A percentile compares a stretch with the other conserved stretches of the same genome.
These are phyloP conservation scores for Athene cunicularia DNA, from an alignment of 2,113 vertebrate species.

Conservation along the genomic window DNA sequence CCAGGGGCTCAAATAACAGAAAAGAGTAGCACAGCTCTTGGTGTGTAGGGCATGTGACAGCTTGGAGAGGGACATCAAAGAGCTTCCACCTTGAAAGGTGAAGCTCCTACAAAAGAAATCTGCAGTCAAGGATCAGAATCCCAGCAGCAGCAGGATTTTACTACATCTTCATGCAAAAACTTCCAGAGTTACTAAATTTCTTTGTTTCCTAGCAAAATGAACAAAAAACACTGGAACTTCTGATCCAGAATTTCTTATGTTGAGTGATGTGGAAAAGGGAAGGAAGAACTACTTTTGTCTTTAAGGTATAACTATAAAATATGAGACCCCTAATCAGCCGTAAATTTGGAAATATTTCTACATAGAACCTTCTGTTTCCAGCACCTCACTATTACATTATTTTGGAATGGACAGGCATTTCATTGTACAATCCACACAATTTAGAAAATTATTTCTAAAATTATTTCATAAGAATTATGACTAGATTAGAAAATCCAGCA, in stretches of 20 bases:
- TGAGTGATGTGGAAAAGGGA: neutral
- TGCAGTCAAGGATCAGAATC: neutral
- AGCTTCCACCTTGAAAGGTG: neutral
- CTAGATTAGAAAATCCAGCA: neutral
- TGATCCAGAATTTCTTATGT: neutral
- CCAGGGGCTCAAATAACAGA: neutral
- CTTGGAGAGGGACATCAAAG: fast-evolving
- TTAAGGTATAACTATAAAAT: neutral
- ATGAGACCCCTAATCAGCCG: neutral
- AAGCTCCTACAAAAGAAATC: neutral
- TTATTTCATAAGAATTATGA: neutral
- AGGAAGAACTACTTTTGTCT: neutral
- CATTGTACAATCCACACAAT: neutral
- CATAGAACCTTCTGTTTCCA: neutral
- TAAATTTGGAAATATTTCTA: neutral
- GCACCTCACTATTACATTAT: neutral
- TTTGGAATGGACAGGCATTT: neutral
- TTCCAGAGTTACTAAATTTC: neutral
- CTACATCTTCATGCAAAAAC: neutral
- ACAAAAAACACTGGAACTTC: neutral
- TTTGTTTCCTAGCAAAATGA: neutral
- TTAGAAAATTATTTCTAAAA: neutral
- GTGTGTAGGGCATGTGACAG: neutral
- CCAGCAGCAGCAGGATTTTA: neutral
- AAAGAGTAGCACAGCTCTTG: neutral